Evolutionary conservation across 37 sponge, comb jelly and placozoan species (phyloP).

Genomic region (Lycopodina hypogea): DNA sequence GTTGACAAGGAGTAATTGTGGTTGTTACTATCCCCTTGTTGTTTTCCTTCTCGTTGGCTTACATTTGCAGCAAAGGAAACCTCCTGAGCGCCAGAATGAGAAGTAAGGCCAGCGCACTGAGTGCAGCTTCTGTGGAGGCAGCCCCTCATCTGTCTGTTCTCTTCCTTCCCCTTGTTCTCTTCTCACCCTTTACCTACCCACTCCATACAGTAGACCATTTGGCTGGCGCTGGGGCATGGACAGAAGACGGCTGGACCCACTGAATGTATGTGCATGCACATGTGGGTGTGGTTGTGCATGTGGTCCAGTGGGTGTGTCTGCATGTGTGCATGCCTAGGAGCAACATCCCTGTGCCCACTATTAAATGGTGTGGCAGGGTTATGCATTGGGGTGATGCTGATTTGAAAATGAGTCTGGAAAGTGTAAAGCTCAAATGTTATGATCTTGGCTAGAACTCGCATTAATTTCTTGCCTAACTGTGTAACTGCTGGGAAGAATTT

Average conservation of each 20-base stretch:
- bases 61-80: constrained; percentile 24
- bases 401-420: no score
- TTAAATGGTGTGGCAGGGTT: no score
- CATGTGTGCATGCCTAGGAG: no score
- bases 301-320: no score
- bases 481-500: no score
- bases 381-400: no score
- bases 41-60: neutral
- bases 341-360: no score
- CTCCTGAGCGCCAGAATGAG: constrained; percentile 25
- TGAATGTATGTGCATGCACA: constrained; percentile 21
- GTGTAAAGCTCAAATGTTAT: no score
- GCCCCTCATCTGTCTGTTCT: neutral
- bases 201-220: constrained; percentile 5
- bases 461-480: no score
- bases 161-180: neutral
- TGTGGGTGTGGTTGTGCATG: no score
- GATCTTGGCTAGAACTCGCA: no score
- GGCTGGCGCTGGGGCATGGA: constrained; percentile 64
- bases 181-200: neutral
- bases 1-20: neutral
- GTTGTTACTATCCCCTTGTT: neutral
- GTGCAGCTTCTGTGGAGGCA: no score
- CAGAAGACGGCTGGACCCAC: constrained; percentile 47
- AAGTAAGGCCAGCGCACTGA: constrained; percentile 7